Evolutionary conservation across 2,113 vertebrate species (phyloP).

Genomic region (Propithecus coquereli): DNA sequence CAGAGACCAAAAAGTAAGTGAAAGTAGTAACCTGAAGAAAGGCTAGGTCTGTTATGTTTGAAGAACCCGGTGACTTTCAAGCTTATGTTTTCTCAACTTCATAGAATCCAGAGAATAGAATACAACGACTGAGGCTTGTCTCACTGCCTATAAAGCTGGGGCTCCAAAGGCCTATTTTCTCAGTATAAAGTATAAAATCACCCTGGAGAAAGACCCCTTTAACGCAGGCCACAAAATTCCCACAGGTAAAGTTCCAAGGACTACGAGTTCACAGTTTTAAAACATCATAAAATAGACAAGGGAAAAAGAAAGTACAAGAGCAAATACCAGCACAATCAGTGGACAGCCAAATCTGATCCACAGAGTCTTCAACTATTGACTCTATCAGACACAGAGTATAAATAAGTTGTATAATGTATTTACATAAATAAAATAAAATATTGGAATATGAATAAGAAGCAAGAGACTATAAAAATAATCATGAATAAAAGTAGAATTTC

Average conservation of each 20-base stretch:
- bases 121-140: background rate
- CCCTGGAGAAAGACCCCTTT: background rate
- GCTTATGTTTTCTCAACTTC: background rate
- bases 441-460: conserved; percentile 17
- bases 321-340: background rate
- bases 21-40: background rate
- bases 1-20: background rate
- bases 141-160: background rate
- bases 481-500: conserved; percentile 7
- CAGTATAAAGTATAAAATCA: background rate
- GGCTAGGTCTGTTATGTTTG: background rate
- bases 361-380: background rate
- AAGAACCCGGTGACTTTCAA: background rate
- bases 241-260: background rate
- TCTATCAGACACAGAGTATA: background rate
- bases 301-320: background rate
- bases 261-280: background rate
- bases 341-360: background rate
- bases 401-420: background rate
- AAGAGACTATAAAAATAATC: background rate
- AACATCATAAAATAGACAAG: background rate
- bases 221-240: background rate
- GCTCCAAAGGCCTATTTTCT: background rate
- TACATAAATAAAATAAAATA: background rate
- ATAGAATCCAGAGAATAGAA: background rate